Percentiles rank a stretch among this genome's conserved stretches.
These are phyloP conservation scores for Plutomurus gul DNA, from an alignment of 1,140 invertebrate genomes.

Conservation along the genomic window DNA sequence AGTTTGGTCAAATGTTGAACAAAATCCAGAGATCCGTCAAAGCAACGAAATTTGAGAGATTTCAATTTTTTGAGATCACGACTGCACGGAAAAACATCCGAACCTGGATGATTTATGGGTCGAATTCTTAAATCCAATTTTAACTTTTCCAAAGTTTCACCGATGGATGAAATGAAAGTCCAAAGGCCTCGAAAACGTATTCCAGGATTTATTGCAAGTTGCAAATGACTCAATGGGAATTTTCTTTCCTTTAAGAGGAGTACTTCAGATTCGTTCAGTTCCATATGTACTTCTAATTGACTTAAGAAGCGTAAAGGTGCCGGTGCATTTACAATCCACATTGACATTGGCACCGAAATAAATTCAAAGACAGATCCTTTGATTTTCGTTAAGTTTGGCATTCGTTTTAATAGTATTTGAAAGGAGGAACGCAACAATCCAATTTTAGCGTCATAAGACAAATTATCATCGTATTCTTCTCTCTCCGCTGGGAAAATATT, in stretches of 20 bases:
- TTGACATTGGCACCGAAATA: neutral
- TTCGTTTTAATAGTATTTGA: neutral
- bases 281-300: neutral
- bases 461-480: no score
- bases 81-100: constrained; percentile 9
- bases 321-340: neutral
- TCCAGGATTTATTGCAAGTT: neutral
- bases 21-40: constrained; percentile 21
- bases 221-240: neutral
- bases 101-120: neutral
- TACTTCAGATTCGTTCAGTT: neutral
- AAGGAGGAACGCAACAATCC: neutral
- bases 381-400: neutral
- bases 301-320: neutral
- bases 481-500: neutral
- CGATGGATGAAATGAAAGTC: neutral
- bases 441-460: neutral
- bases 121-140: neutral
- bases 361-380: neutral
- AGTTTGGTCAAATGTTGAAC: neutral
- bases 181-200: neutral
- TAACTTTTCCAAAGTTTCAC: neutral
- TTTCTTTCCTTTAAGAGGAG: neutral
- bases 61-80: constrained; percentile 12
- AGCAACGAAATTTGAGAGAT: neutral